phyloP scores from a whole-genome alignment of 2,888 invertebrate genomes.

The Drosophila putrida region DNA sequence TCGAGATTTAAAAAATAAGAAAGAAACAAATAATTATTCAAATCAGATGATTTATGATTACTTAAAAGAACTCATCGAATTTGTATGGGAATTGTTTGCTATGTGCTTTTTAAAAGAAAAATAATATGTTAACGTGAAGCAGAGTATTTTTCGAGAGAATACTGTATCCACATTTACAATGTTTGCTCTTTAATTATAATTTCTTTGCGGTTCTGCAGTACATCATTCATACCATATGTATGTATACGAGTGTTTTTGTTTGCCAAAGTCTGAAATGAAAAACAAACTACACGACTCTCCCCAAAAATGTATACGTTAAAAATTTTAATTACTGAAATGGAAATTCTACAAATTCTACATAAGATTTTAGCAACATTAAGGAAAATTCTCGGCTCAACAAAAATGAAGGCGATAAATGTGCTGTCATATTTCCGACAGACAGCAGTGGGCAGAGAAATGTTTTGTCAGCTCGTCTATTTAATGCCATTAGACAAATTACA shows the following conservation, averaged over 20 bases:
- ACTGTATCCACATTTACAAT: too few relatives aligned
- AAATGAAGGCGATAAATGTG: constrained; percentile 6
- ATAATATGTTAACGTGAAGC: too few relatives aligned
- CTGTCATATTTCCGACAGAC: background rate
- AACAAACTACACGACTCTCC: background rate
- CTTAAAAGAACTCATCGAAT: too few relatives aligned
- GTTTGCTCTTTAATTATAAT: constrained; percentile 4
- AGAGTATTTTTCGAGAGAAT: background rate
- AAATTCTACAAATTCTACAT: background rate
- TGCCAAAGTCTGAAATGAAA: background rate
- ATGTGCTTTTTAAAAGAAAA: too few relatives aligned
- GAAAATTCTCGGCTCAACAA: background rate
- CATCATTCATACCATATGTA: constrained; percentile 35
- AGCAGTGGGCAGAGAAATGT: constrained; percentile 1
- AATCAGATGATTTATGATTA: too few relatives aligned
- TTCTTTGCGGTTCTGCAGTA: background rate
- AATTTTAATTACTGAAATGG: background rate
- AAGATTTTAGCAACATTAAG: background rate
- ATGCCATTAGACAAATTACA: constrained; percentile 28
- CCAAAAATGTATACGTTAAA: background rate
- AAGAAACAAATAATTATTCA: too few relatives aligned
- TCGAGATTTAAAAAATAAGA: too few relatives aligned
- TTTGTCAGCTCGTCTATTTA: constrained; percentile 13
- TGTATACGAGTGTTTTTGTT: background rate
- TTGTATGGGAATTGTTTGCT: too few relatives aligned